phyloP scores from a whole-genome alignment of 2,113 vertebrate genomes.

The Caloenas nicobarica region DNA sequence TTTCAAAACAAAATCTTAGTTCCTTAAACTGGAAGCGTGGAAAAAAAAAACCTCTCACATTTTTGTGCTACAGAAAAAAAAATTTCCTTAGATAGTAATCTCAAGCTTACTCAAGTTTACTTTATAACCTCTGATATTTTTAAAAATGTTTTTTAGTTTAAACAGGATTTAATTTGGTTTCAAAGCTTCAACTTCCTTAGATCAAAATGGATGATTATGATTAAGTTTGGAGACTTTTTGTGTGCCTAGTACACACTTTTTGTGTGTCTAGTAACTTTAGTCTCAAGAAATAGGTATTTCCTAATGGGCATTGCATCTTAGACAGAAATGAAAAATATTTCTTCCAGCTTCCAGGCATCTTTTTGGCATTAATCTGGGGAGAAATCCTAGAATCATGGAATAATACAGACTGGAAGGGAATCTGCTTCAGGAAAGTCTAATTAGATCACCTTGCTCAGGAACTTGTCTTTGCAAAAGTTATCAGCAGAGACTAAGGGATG shows the following conservation, averaged over 20 bases:
- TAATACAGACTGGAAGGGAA: neutral
- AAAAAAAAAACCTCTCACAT: slow-evolving; percentile 30
- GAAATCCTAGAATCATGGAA: neutral
- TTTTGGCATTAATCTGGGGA: neutral
- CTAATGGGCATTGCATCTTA: neutral
- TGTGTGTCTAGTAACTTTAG: neutral
- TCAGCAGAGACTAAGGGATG: neutral
- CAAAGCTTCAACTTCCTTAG: slow-evolving; percentile 51
- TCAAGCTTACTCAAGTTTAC: neutral
- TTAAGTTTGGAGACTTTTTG: slow-evolving; percentile 58
- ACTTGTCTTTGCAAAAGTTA: neutral
- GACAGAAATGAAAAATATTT: neutral
- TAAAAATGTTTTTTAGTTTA: slow-evolving; percentile 34
- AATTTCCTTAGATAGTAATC: slow-evolving; percentile 40
- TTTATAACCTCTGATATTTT: slow-evolving; percentile 37
- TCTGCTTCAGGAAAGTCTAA: neutral
- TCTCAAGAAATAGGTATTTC: neutral
- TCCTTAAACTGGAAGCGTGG: slow-evolving; percentile 13
- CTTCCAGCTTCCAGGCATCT: neutral
- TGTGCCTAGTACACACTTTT: too few species aligned
- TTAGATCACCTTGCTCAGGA: neutral
- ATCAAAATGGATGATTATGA: slow-evolving; percentile 46
- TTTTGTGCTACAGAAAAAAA: slow-evolving; percentile 43
- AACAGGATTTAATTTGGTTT: slow-evolving; percentile 57
- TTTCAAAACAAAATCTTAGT: slow-evolving; percentile 60